Base-by-base conservation (phyloP, 2,113 vertebrate genomes). In the Bufo bufo region DNA sequence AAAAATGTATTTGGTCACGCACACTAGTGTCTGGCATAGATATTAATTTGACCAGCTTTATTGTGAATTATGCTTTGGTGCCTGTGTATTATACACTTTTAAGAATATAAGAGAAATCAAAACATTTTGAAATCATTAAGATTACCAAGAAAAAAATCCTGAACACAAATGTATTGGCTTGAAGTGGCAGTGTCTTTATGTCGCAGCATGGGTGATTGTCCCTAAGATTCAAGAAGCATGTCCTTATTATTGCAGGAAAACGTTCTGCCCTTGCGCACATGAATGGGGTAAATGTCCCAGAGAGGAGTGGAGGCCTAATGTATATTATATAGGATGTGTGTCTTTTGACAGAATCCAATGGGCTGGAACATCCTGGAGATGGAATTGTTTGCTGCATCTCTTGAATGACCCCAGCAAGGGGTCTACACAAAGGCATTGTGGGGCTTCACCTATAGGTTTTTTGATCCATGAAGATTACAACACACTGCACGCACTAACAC, bases 281-380 rank as follows among this genome's bases (percentile, higher is more conserved):
- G 78, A 82, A 87, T 80, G 33, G 65, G 61, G 20, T 52, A 61
- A 59, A 56, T 81, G 77, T 87, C 61, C 69, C 43, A 17, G 65
- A 59, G 50, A 66, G 59, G 33, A 87, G 52, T 58, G 78, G 86
- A 87, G 4, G 81, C 47, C 86, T 77, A 63, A 88, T 83, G 58
- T 82, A 49, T 65, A 63, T 83, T 83, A 74, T 75, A 74, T 75
- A 61, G 77, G 65, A 86, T 79, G 86, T 13, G n/a, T 75, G 86
- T 88, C 79, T 43, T 80, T 81, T 87, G 50, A 82, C 12, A 83
- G 20, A 65, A 33, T 83, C 54, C 86, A 87, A 83, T 77, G 86
- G 81, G 79, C 86, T 82, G 86, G 86, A 88, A 88, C 86, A 88
- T 88, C 86, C 86, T 88, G 79, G 54, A 88, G 72, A 72, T 83